Evolutionary conservation across 2,797 vertebrate genomes (phyloP).

Genomic region (Oreochromis mossambicus): DNA sequence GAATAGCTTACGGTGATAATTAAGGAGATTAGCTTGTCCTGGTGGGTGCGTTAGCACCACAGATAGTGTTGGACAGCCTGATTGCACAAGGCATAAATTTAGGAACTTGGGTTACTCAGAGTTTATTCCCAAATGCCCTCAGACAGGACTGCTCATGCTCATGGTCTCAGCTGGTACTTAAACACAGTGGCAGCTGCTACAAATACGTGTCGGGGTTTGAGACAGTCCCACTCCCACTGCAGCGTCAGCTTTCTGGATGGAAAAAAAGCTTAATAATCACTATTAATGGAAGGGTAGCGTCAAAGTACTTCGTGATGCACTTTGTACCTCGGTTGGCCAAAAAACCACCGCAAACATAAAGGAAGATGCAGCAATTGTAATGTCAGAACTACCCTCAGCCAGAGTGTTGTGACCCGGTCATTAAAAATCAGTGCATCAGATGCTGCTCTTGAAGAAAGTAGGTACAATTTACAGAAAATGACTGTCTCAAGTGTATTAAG

Average conservation of each 20-base stretch:
- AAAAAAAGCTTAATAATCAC: not conserved
- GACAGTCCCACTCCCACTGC: not conserved
- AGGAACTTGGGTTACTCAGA: not conserved
- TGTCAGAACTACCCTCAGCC: not conserved
- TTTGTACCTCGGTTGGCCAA: not conserved
- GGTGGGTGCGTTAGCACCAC: not conserved
- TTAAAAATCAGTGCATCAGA: not conserved
- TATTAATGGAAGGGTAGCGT: not conserved
- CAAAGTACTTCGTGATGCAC: not conserved
- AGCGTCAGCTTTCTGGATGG: not conserved
- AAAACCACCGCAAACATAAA: not conserved
- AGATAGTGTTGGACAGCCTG: not conserved
- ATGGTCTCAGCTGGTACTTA: not conserved
- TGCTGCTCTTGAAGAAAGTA: not conserved
- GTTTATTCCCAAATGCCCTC: not conserved
- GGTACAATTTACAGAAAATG: not conserved
- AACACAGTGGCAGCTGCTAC: not conserved
- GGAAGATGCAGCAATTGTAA: not conserved
- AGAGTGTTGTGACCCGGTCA: not conserved
- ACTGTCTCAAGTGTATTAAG: not conserved
- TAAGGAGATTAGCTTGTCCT: not conserved
- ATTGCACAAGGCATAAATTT: not conserved
- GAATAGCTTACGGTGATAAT: not conserved
- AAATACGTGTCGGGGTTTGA: not conserved
- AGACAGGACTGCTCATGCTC: not conserved